Conservation (phyloP, 2,797 vertebrate species). For the Vultur gryphus region DNA sequence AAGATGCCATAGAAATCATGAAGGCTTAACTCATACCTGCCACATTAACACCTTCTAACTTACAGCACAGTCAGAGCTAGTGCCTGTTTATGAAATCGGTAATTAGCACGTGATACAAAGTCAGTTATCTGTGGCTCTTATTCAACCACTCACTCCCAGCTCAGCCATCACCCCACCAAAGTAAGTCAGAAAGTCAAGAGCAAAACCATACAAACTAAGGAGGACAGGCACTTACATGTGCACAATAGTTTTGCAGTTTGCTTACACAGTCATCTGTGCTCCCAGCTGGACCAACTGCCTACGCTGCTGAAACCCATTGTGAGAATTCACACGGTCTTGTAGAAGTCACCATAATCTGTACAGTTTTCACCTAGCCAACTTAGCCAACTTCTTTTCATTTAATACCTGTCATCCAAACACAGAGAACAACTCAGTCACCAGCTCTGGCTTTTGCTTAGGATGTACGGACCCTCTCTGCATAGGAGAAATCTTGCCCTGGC, state of each 20-base stretch:
- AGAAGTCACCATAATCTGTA: not conserved
- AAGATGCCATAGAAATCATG: not conserved
- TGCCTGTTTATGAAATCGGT: not conserved
- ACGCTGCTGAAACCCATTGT: not conserved
- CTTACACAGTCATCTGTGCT: not conserved
- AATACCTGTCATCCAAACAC: not conserved
- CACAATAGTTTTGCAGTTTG: not conserved
- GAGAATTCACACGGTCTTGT: not conserved
- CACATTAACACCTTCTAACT: not conserved
- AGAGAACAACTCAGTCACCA: not conserved
- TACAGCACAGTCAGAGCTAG: not conserved
- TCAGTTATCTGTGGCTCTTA: not conserved
- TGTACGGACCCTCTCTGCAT: not conserved
- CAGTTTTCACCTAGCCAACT: not conserved
- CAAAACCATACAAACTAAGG: not conserved
- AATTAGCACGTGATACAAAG: not conserved
- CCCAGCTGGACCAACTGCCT: not conserved
- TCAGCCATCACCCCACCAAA: not conserved
- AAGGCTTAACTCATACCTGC: slow-evolving; percentile 3
- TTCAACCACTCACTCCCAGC: not conserved
- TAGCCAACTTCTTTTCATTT: not conserved
- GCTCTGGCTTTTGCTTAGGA: not conserved
- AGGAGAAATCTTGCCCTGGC: not conserved
- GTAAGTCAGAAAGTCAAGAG: not conserved
- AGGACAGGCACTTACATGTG: not conserved